Conservation (phyloP, 1,140 invertebrate genomes). For the Papilio helenus region DNA sequence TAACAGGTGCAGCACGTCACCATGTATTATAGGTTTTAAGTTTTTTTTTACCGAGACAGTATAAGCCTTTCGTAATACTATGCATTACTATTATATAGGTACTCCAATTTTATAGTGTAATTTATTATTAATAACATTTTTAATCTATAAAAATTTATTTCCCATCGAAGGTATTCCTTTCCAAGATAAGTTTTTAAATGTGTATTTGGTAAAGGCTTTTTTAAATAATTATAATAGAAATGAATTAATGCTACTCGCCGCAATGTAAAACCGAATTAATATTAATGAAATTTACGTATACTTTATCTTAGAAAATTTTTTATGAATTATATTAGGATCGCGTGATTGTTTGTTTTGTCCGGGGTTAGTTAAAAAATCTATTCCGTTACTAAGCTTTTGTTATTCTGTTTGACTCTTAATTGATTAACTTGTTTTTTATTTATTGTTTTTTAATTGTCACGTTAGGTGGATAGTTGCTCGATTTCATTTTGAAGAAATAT, state of each 20-base stretch:
- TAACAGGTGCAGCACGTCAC: neutral
- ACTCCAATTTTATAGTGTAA: neutral
- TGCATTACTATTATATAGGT: neutral
- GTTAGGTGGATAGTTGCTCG: neutral
- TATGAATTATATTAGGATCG: too few species aligned
- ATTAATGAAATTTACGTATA: too few species aligned
- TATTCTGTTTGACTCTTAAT: neutral
- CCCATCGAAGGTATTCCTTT: neutral
- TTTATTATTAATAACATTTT: neutral
- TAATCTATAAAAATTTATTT: neutral
- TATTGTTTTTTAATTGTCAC: neutral
- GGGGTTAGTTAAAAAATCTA: slow-evolving; percentile 20
- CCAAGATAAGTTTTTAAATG: neutral
- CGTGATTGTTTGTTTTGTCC: slow-evolving; percentile 23
- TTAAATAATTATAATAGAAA: neutral
- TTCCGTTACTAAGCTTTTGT: slow-evolving; percentile 17
- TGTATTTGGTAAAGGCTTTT: neutral
- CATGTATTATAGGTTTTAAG: neutral
- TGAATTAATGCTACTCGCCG: neutral
- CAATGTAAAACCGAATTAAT: slow-evolving; percentile 4
- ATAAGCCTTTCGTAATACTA: neutral
- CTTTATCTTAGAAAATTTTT: too few species aligned
- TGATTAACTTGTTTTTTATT: slow-evolving; percentile 6
- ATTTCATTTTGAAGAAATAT: neutral
- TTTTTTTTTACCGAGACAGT: neutral